phyloP scores from a whole-genome alignment of 2,888 invertebrate genomes.

The Dryobota labecula region DNA sequence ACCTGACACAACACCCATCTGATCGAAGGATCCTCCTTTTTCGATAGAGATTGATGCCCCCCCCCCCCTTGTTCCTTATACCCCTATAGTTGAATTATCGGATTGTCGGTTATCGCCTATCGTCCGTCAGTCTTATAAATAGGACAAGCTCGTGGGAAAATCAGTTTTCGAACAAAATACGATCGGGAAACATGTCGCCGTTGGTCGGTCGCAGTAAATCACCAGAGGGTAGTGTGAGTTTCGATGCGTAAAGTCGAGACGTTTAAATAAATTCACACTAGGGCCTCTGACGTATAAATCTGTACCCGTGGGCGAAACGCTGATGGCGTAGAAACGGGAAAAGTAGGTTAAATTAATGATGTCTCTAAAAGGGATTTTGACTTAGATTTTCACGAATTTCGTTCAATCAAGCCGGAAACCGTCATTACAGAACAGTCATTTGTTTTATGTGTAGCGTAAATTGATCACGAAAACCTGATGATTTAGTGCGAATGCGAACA shows the following conservation, averaged over 20 bases:
- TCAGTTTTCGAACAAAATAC: background rate
- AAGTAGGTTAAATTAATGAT: constrained; percentile 9
- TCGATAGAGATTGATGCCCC: background rate
- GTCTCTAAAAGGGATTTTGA: constrained; percentile 13
- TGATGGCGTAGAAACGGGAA: background rate
- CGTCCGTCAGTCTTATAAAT: background rate
- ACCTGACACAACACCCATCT: too few relatives aligned
- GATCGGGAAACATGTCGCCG: background rate
- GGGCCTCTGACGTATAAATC: background rate
- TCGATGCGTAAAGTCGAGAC: too few relatives aligned
- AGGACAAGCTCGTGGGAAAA: background rate
- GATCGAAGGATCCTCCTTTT: background rate
- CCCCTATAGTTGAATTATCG: background rate
- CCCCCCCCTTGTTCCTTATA: background rate
- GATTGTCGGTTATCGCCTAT: background rate
- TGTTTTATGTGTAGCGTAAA: constrained; percentile 8
- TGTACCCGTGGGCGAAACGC: constrained; percentile 6
- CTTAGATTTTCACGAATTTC: constrained; percentile 8
- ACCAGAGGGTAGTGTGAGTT: too few relatives aligned
- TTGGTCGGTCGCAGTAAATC: background rate
- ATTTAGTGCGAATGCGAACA: too few relatives aligned
- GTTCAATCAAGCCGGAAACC: background rate
- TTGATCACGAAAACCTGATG: constrained; percentile 11
- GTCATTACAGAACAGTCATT: constrained; percentile 4
- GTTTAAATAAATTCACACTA: too few relatives aligned